phyloP scores from a whole-genome alignment of 2,113 vertebrate species.

The Limanda limanda region DNA sequence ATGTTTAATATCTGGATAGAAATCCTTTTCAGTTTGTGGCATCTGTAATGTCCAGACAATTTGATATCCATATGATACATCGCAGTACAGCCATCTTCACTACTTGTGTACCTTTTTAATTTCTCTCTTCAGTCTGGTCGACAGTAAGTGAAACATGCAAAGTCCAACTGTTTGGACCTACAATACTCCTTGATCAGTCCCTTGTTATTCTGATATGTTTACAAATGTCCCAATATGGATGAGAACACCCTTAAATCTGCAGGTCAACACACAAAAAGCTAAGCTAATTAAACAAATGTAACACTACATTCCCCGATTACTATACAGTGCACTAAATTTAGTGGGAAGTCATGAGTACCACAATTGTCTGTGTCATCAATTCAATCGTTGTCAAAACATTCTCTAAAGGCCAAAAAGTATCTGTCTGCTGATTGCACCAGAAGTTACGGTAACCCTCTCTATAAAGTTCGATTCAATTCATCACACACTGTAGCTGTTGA shows the following conservation, averaged over 20 bases:
- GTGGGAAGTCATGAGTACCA: not conserved
- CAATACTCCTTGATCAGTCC: not conserved
- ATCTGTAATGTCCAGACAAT: not conserved
- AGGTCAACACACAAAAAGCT: not conserved
- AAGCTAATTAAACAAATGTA: conserved; percentile 5
- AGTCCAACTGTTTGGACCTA: not conserved
- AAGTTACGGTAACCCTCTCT: too few species aligned
- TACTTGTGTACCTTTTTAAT: not conserved
- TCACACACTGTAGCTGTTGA: too few species aligned
- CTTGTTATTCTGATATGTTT: not conserved
- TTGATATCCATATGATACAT: conserved; percentile 14
- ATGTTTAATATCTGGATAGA: not conserved
- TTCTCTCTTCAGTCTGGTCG: not conserved
- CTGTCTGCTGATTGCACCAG: too few species aligned
- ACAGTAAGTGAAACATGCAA: not conserved
- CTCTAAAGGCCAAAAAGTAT: too few species aligned
- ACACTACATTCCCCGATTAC: not conserved
- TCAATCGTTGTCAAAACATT: too few species aligned
- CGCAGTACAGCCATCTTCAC: not conserved
- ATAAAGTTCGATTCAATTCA: too few species aligned
- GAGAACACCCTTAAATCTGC: not conserved
- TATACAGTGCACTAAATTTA: not conserved
- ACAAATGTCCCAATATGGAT: not conserved
- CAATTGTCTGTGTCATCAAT: too few species aligned
- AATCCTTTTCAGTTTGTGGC: not conserved